Evolutionary conservation across 2,888 invertebrate species (phyloP), one percentile per base, ranked within the genome.

Genomic region (Tromatobia lineatoria): DNA sequence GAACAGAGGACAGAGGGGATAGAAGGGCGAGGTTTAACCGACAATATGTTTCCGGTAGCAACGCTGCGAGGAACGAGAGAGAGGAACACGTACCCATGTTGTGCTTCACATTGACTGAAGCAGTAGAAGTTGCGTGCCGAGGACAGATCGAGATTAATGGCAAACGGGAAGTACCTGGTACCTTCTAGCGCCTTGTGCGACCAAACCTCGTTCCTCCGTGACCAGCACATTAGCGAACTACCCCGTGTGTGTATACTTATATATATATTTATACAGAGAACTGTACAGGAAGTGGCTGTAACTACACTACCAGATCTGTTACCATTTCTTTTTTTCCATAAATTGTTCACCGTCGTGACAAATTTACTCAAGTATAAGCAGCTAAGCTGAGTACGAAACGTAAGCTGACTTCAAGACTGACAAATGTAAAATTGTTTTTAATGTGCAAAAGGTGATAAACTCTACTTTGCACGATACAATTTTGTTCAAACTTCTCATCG

Each of bases 111-210:
- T 81, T 75, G 75, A 57, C 69, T 20, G 25, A 66, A 71, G 59
- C 70, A 66, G 71, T 75, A 74, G 38, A 78, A 81, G 78, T 83
- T 87, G 88, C 86, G 85, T 88, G 88, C 85, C 83, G 85, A 79
- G 83, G 88, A 90, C 90, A 88, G 88, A 85, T 47, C 75, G 80
- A 87, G 88, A 90, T 90, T 90, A 89, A 90, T 89, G 86, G 87
- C 85, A 61, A 81, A 70, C 74, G 78, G 67, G 85, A 88, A 88
- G 87, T 86, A 88, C 85, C 83, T 87, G 87, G 88, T 88, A 87
- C 86, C 87, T 88, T 85, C 86, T 83, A 85, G 80, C 85, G 86
- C 84, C 89, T 87, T 84, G 61, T 59, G 82, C 70, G 54, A 64
- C 75, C 50, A 61, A n/a, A 29, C 69, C 64, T 66, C 61, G 47